These are phyloP conservation scores for Drosophila lacicola DNA, from an alignment of 2,888 invertebrate genomes.

Conservation along the genomic window DNA sequence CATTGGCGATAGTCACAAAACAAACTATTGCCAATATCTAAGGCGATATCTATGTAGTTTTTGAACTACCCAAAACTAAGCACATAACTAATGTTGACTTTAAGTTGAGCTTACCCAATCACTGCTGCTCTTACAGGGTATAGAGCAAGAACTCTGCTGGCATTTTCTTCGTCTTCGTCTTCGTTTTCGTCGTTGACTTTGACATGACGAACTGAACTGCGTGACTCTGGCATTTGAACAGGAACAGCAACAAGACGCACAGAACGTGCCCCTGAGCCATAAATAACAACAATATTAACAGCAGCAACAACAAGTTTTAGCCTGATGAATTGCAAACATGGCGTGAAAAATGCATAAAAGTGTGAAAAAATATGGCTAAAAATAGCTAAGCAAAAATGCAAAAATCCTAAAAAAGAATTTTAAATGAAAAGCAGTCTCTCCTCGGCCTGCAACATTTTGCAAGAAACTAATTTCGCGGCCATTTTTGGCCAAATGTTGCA, in stretches of 20 bases:
- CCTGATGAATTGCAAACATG: slow-evolving; percentile 70
- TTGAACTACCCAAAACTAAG: too few species aligned
- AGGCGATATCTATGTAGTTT: too few species aligned
- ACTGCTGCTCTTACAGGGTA: slow-evolving; percentile 9
- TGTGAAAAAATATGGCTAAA: slow-evolving; percentile 66
- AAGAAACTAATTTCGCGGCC: slow-evolving; percentile 46
- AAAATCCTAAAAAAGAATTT: slow-evolving; percentile 8
- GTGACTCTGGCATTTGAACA: slow-evolving; percentile 67
- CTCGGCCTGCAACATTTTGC: slow-evolving; percentile 31
- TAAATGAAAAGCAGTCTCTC: background rate
- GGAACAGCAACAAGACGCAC: slow-evolving; percentile 31
- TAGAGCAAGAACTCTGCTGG: slow-evolving; percentile 15
- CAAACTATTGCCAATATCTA: too few species aligned
- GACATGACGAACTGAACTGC: slow-evolving; percentile 81
- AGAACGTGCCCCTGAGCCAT: slow-evolving; percentile 56
- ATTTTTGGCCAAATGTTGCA: slow-evolving; percentile 32
- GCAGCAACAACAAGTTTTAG: slow-evolving; percentile 32
- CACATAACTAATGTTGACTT: background rate
- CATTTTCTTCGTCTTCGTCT: slow-evolving; percentile 28
- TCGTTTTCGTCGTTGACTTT: slow-evolving; percentile 67
- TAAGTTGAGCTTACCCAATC: background rate
- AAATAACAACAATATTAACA: slow-evolving; percentile 42
- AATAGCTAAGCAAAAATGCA: slow-evolving; percentile 46
- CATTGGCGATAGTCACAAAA: too few species aligned
- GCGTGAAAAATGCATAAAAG: slow-evolving; percentile 65